Evolutionary conservation across 2,888 invertebrate genomes (phyloP).

Genomic region (Cynaeus angustus): DNA sequence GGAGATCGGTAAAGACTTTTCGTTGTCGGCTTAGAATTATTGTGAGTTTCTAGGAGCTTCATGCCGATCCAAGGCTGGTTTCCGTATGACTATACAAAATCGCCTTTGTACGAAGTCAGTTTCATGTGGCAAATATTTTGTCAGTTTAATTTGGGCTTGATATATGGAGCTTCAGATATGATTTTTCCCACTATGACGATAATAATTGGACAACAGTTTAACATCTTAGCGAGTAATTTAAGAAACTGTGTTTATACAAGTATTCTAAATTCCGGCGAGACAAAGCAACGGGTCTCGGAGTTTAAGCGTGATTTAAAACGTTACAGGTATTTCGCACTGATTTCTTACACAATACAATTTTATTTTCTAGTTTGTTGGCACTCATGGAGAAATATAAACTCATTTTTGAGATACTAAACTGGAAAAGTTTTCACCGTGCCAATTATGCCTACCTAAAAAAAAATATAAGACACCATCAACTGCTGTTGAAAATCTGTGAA

Average conservation of each 20-base stretch:
- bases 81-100: constrained; percentile 8
- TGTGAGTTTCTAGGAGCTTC: not conserved
- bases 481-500: not conserved
- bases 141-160: constrained; percentile 9
- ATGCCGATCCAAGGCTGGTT: constrained; percentile 17
- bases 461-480: constrained; percentile 17
- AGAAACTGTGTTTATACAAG: constrained; percentile 3
- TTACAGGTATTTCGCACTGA: not conserved
- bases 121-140: constrained; percentile 24
- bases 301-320: constrained; percentile 1
- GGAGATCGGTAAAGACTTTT: not conserved
- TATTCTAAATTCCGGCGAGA: constrained; percentile 1
- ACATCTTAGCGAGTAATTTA: constrained; percentile 25
- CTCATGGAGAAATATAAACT: not conserved
- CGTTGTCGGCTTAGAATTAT: too few relatives aligned
- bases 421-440: not conserved
- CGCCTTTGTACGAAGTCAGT: constrained; percentile 15
- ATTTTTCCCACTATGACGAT: constrained; percentile 12
- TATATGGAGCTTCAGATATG: constrained; percentile 17
- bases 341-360: not conserved
- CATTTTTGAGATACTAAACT: constrained; percentile 1
- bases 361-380: constrained; percentile 3
- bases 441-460: constrained; percentile 8
- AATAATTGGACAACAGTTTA: constrained; percentile 24
- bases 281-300: not conserved